Base-by-base conservation (phyloP, 2,797 vertebrate genomes). In the Gymnoscopelus braueri region DNA sequence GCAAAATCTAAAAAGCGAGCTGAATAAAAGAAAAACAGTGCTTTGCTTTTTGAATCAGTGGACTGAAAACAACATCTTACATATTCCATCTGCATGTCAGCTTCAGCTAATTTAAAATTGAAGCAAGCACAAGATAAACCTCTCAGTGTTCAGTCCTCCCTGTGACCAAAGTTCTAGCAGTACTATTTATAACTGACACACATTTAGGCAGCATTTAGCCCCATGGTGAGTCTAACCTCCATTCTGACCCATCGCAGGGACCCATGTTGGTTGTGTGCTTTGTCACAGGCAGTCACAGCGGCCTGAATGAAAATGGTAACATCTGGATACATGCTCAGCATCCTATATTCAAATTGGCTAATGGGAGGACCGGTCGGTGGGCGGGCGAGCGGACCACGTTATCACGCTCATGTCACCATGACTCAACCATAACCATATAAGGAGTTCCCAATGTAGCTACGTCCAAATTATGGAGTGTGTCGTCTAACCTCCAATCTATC, bases 141-240 rank as follows among this genome's bases (percentile, higher is more conserved):
- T 12, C 12, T 19, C 1, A 5, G 49, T 12, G 49, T 29, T 14
- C 24, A 56, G 54, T 13, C 24, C 24, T 56, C 8, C 9, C 23
- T 50, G 49, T 50, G 13, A 50, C 13, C 15, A 58, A 39, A 7
- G 29, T 19, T 44, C 12, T 14, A 61, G 11, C 47, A 14, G 4
- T 23, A 9, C 50, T 69, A 73, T 53, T 72, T 67, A 48, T 61
- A 58, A 60, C 48, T 12, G 48, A 52, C 6, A 12, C 39, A 32
- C n/a, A 55, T 59, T 59, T 13, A n/a, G 15, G 14, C 5, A 11
- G 50, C 60, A 35, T 69, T 7, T 8, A 10, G 10, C 67, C 60
- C 5, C 61, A 51, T 54, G 50, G 11, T 24, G 23, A 5, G 5
- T 32, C 7, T 12, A 26, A 61, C 69, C 4, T 13, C n/a, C 13